Conservation (phyloP, 2,888 invertebrate species). For the Beris morrisii region DNA sequence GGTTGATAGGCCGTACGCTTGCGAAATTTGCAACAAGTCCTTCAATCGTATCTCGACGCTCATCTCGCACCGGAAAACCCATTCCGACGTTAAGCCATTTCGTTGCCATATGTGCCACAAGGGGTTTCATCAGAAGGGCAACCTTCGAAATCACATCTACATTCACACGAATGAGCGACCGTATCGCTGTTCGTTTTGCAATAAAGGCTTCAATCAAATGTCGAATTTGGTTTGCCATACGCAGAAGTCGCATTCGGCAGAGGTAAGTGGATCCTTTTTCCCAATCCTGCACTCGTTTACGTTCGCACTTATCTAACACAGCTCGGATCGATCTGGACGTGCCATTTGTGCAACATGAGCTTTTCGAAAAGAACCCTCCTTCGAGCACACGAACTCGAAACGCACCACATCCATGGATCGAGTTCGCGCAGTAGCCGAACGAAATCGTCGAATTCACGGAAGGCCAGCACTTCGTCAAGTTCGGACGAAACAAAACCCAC, state of each 20-base stretch:
- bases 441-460: background rate
- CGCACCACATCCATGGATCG: conserved; percentile 32
- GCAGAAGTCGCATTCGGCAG: conserved; percentile 39
- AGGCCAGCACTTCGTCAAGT: background rate
- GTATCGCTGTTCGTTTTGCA: conserved; percentile 73
- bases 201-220: conserved; percentile 79
- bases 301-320: background rate
- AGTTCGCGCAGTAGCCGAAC: conserved; percentile 7
- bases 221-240: conserved; percentile 79
- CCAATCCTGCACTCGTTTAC: background rate
- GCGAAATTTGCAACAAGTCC: conserved; percentile 74
- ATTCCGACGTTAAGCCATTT: conserved; percentile 73
- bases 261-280: conserved; percentile 23
- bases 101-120: conserved; percentile 74
- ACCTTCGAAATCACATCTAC: conserved; percentile 74
- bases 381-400: conserved; percentile 37
- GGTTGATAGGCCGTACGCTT: conserved; percentile 71
- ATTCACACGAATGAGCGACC: conserved; percentile 79
- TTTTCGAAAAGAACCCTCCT: conserved; percentile 36
- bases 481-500: background rate
- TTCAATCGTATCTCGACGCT: conserved; percentile 80
- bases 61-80: conserved; percentile 78
- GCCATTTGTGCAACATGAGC: conserved; percentile 32
- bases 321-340: conserved; percentile 32
- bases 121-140: conserved; percentile 83